These are phyloP conservation scores for Gymnocheta viridis DNA, from an alignment of 2,888 invertebrate genomes.

Conservation along the genomic window DNA sequence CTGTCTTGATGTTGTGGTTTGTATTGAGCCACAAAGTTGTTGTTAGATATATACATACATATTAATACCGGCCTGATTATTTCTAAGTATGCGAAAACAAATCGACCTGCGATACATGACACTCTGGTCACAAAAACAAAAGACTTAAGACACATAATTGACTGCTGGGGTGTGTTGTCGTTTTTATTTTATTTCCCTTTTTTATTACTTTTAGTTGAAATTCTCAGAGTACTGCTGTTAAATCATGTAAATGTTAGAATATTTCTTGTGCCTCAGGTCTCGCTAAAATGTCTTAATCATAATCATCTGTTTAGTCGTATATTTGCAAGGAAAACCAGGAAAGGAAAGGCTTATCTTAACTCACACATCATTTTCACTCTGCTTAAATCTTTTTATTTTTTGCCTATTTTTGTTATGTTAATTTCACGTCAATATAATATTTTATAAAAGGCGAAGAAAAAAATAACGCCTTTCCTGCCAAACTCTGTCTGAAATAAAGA, in stretches of 20 bases:
- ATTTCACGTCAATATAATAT: constrained; percentile 54
- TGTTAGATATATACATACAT: constrained; percentile 1
- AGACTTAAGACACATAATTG: constrained; percentile 58
- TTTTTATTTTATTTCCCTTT: constrained; percentile 19
- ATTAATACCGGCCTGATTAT: constrained; percentile 39
- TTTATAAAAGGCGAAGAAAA: constrained; percentile 25
- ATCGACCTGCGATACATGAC: constrained; percentile 36
- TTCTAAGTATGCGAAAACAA: constrained; percentile 48
- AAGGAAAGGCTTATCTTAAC: constrained; percentile 45
- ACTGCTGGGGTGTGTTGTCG: neutral
- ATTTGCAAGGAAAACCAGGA: neutral
- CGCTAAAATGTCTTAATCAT: constrained; percentile 64
- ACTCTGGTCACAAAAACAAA: constrained; percentile 50
- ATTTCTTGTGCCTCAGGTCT: constrained; percentile 28
- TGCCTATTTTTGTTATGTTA: constrained; percentile 45
- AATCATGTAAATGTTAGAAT: constrained; percentile 45
- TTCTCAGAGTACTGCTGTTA: constrained; percentile 39
- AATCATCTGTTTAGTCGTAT: neutral
- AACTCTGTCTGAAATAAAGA: constrained; percentile 43
- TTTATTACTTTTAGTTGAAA: constrained; percentile 1
- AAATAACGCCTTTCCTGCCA: constrained; percentile 29
- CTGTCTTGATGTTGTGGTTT: constrained; percentile 18
- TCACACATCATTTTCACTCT: constrained; percentile 41
- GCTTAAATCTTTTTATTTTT: constrained; percentile 16
- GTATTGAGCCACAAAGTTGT: constrained; percentile 12